Percentiles rank a stretch among this genome's conserved stretches.
phyloP scores from a whole-genome alignment of 2,797 vertebrate species.

The Sciaenops ocellatus region DNA sequence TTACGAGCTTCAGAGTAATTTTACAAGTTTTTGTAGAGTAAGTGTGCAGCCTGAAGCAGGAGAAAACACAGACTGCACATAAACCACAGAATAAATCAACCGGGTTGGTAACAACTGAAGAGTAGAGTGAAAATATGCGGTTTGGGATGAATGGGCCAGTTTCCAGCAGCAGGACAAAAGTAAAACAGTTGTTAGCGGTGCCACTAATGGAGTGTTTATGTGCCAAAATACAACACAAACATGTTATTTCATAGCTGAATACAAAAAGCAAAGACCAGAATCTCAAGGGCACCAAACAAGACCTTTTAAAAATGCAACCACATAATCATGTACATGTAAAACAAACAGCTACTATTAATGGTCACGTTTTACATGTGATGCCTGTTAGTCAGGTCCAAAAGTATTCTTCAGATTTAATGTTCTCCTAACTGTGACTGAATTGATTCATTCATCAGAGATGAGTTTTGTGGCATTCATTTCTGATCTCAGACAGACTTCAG shows the following conservation, averaged over 20 bases:
- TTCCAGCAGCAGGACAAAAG: neutral
- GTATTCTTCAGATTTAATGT: neutral
- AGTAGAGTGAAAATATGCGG: neutral
- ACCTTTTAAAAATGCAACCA: constrained; percentile 10
- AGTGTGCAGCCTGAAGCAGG: neutral
- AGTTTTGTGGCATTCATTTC: neutral
- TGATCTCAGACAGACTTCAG: neutral
- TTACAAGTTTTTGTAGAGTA: neutral
- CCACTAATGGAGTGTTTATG: neutral
- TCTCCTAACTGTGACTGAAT: neutral
- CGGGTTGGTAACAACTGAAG: constrained; percentile 1
- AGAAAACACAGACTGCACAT: neutral
- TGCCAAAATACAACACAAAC: neutral
- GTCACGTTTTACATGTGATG: neutral
- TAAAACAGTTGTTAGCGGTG: neutral
- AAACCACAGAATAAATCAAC: constrained; percentile 18
- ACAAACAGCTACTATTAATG: neutral
- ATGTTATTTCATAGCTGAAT: neutral
- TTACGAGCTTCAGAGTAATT: neutral
- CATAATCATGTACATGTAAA: neutral
- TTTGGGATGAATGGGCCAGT: neutral
- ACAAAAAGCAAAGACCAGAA: neutral
- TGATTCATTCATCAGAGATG: neutral
- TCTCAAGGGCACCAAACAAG: neutral
- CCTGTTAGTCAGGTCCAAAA: neutral